phyloP scores from a whole-genome alignment of 1,140 invertebrate genomes.

The Macrotrachela quadricornifera region DNA sequence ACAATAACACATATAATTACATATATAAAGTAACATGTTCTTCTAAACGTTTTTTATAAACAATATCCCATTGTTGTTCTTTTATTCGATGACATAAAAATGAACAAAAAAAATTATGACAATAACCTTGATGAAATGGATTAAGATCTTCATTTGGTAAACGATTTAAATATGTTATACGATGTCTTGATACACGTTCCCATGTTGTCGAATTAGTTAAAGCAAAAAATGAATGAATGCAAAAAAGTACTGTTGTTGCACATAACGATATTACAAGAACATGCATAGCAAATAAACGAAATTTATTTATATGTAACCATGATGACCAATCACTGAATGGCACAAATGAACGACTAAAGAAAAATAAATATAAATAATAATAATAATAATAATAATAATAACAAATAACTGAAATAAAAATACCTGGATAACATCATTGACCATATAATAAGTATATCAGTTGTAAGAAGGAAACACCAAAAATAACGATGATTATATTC shows the following conservation, averaged over 20 bases:
- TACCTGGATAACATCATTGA: slow-evolving; percentile 10
- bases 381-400: too few species aligned
- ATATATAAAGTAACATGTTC: too few species aligned
- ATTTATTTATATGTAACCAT: too few species aligned
- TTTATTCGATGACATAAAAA: not conserved
- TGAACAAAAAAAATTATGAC: not conserved
- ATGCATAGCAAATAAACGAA: too few species aligned
- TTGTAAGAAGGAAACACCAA: slow-evolving; percentile 19
- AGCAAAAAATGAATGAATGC: slow-evolving; percentile 26
- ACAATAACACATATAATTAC: too few species aligned
- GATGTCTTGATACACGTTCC: slow-evolving; percentile 22
- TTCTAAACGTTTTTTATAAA: too few species aligned
- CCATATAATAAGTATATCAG: slow-evolving; percentile 17
- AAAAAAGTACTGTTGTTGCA: slow-evolving; percentile 13
- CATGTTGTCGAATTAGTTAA: slow-evolving; percentile 23
- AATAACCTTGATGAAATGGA: slow-evolving; percentile 17
- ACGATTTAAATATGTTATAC: slow-evolving; percentile 27
- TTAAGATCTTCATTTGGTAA: slow-evolving; percentile 19
- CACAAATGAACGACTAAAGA: too few species aligned
- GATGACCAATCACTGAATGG: too few species aligned
- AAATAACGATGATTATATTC: slow-evolving; percentile 27
- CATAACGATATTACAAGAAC: not conserved
- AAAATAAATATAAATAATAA: too few species aligned
- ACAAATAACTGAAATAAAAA: too few species aligned
- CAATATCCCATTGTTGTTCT: too few species aligned